Evolutionary conservation across 2,113 vertebrate species (phyloP), one percentile per base, ranked within the genome.

Genomic region (Tauraco erythrolophus): DNA sequence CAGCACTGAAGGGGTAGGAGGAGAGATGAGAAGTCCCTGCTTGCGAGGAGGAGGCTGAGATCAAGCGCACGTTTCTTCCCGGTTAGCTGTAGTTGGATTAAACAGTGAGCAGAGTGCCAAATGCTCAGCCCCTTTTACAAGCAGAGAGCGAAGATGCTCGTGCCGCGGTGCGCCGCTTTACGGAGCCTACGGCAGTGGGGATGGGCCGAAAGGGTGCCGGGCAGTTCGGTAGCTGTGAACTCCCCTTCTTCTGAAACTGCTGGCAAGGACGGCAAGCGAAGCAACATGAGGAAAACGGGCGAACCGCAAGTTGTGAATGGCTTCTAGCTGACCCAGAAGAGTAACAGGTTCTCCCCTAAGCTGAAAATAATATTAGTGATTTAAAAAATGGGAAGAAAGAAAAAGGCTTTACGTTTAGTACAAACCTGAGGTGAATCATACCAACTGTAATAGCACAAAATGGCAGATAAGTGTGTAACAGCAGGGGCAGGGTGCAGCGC

Each of bases 41-140:
- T 96, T 70, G 68, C 37, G 77, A 85, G 65, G 81, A 87, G 88
- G 72, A 91, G 92, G 64, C 81, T n/a, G 33, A 60, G 48, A 65
- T 33, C 88, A 57, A 93, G 79, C 5, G 3, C 5, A 0, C 4
- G 0, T 72, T 96, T 93, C 78, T 72, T 93, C 83, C 50, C 1
- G 43, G 12, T 95, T 72, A 58, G 70, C 22, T 58, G 66, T 54
- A 77, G 74, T 46, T 61, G 89, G 94, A 83, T 93, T 72, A 84
- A 81, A n/a, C 75, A 7, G 37, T 92, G 61, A 78, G 74, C 54
- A 6, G 68, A 77, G 74, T 46, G 70, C 88, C 70, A 22, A 61
- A 15, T 24, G 62, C 81, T 93, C 33, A 5, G 53, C 15, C 69
- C 75, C 53, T 64, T 23, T 10, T 41, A 46, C 28, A 45, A 58